phyloP scores from a whole-genome alignment of 2,797 vertebrate species.

The Sebastes iracundus region DNA sequence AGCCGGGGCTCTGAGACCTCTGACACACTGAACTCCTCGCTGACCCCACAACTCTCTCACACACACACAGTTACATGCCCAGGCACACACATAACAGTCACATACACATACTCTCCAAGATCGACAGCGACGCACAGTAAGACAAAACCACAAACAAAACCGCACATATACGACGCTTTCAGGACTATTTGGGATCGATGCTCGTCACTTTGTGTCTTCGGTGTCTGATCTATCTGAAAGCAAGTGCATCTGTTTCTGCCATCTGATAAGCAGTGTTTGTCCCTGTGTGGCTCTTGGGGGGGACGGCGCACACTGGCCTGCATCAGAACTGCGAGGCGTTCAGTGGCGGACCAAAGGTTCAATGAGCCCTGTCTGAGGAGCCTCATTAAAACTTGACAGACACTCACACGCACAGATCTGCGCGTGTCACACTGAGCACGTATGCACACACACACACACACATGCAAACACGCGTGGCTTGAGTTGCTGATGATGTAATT shows the following conservation, averaged over 20 bases:
- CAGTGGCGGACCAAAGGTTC: constrained; percentile 60
- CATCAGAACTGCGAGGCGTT: constrained; percentile 53
- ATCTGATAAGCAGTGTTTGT: constrained; percentile 55
- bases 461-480: constrained; percentile 17
- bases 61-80: constrained; percentile 6
- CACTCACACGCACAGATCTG: constrained; percentile 31
- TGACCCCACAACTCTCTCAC: constrained; percentile 66
- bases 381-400: constrained; percentile 69
- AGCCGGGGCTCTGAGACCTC: constrained; percentile 76
- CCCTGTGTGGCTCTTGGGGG: constrained; percentile 38
- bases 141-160: constrained; percentile 27
- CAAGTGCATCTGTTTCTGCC: constrained; percentile 44
- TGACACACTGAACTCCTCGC: constrained; percentile 79
- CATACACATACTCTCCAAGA: not conserved
- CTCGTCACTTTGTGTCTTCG: constrained; percentile 21
- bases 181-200: constrained; percentile 32
- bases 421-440: constrained; percentile 25
- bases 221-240: constrained; percentile 33
- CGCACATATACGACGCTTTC: not conserved
- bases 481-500: constrained; percentile 74
- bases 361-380: constrained; percentile 59
- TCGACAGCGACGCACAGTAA: constrained; percentile 16
- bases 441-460: constrained; percentile 13
- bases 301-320: constrained; percentile 23
- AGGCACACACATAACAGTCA: constrained; percentile 25